Evolutionary conservation across 1,140 invertebrate genomes (phyloP).

Genomic region (Papilio xuthus): DNA sequence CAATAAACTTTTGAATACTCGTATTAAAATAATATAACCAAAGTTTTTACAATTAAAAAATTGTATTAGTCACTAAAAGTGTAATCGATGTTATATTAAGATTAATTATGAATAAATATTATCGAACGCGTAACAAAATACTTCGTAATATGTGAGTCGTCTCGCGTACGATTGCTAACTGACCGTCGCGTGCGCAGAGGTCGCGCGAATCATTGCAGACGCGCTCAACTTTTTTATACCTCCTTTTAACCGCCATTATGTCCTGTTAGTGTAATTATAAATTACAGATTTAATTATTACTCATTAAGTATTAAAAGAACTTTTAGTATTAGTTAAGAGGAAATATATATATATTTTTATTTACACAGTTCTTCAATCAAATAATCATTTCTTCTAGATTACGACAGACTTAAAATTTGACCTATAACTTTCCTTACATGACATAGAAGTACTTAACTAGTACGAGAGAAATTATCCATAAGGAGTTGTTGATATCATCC

Average conservation of each 20-base stretch:
- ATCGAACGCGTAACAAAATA: slow-evolving; percentile 14
- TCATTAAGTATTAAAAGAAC: not conserved
- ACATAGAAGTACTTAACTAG: too few relatives aligned
- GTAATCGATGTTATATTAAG: not conserved
- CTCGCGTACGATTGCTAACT: slow-evolving; percentile 47
- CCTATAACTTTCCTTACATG: too few relatives aligned
- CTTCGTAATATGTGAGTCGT: slow-evolving; percentile 40
- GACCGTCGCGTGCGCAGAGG: slow-evolving; percentile 55
- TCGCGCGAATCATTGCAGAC: slow-evolving; percentile 36
- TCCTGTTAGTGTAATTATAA: not conserved
- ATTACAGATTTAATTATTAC: slow-evolving; percentile 5
- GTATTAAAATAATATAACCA: not conserved
- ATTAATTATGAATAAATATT: slow-evolving; percentile 15
- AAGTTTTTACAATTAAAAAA: not conserved
- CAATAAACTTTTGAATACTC: not conserved
- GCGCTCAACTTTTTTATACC: slow-evolving; percentile 11
- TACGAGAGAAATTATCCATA: too few relatives aligned
- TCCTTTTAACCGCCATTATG: not conserved
- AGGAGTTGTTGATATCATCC: too few relatives aligned
- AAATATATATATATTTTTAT: not conserved
- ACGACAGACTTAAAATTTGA: too few relatives aligned
- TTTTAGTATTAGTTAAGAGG: not conserved
- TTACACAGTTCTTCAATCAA: too few relatives aligned
- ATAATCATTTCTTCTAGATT: too few relatives aligned
- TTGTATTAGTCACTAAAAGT: not conserved